These are phyloP conservation scores for Lates calcarifer DNA, from an alignment of 2,113 vertebrate genomes.

Conservation along the genomic window DNA sequence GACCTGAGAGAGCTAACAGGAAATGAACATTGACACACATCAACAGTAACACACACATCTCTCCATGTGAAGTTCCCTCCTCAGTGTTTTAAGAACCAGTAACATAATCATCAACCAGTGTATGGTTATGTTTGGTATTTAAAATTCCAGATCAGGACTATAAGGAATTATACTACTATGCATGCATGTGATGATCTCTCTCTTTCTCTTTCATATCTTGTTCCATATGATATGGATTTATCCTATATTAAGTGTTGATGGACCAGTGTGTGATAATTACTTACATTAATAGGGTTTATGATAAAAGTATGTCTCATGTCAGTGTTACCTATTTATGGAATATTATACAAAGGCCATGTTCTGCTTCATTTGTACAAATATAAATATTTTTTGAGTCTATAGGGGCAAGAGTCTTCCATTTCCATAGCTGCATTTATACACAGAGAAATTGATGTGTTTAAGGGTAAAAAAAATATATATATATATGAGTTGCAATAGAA, in stretches of 20 bases:
- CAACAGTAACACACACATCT: background rate
- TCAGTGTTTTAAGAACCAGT: slow-evolving; percentile 3
- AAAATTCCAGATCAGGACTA: slow-evolving; percentile 38
- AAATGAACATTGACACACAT: background rate
- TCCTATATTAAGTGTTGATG: slow-evolving; percentile 62
- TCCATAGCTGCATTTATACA: slow-evolving; percentile 31
- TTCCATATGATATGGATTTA: slow-evolving; percentile 60
- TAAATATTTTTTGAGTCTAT: slow-evolving; percentile 54
- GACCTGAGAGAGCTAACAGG: background rate
- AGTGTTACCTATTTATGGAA: slow-evolving; percentile 27
- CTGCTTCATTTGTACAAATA: slow-evolving; percentile 70
- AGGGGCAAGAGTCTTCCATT: slow-evolving; percentile 73
- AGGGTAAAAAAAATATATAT: slow-evolving; percentile 3
- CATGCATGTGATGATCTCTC: slow-evolving; percentile 70
- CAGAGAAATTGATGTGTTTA: slow-evolving; percentile 15
- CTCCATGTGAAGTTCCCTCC: background rate
- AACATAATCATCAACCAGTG: slow-evolving; percentile 2
- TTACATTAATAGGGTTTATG: slow-evolving; percentile 52
- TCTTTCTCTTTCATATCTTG: slow-evolving; percentile 64
- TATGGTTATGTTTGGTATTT: slow-evolving; percentile 36
- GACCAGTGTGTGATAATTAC: slow-evolving; percentile 50
- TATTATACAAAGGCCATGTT: slow-evolving; percentile 38
- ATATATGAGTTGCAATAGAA: slow-evolving; percentile 41
- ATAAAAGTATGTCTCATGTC: slow-evolving; percentile 20
- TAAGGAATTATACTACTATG: slow-evolving; percentile 71